Percentiles rank a stretch among this genome's conserved stretches.
phyloP scores from a whole-genome alignment of 2,888 invertebrate species.

The Allygus modestus region DNA sequence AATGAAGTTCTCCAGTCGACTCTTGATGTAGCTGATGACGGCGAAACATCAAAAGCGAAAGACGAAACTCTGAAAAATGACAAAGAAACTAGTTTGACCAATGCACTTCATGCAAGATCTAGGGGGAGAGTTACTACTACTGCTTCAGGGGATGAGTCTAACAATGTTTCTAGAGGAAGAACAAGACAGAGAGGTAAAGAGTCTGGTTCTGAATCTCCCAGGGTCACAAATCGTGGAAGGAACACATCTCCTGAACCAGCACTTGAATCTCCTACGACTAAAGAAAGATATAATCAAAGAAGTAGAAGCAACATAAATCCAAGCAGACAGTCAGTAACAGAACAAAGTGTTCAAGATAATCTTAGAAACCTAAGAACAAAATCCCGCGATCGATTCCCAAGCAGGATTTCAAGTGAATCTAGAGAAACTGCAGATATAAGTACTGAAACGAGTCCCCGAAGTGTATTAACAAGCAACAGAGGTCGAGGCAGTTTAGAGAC shows the following conservation, averaged over 20 bases:
- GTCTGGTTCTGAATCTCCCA: conserved; percentile 1
- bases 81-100: conserved; percentile 6
- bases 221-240: neutral
- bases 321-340: conserved; percentile 9
- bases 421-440: neutral
- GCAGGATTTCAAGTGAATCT: conserved; percentile 9
- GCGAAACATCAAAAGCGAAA: neutral
- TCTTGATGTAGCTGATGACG: neutral
- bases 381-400: neutral
- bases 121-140: neutral
- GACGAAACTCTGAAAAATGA: neutral
- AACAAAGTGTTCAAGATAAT: conserved; percentile 31
- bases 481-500: neutral
- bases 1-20: conserved; percentile 25
- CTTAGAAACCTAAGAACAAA: neutral
- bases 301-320: neutral
- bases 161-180: neutral
- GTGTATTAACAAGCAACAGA: neutral
- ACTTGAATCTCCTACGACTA: neutral
- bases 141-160: neutral
- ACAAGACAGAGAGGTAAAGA: conserved; percentile 36
- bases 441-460: neutral
- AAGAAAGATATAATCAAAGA: conserved; percentile 2
- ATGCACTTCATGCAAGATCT: conserved; percentile 45
- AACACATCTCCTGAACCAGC: neutral